phyloP scores from a whole-genome alignment of 1,140 invertebrate genomes.

The Pogonognathellus flavescens region DNA sequence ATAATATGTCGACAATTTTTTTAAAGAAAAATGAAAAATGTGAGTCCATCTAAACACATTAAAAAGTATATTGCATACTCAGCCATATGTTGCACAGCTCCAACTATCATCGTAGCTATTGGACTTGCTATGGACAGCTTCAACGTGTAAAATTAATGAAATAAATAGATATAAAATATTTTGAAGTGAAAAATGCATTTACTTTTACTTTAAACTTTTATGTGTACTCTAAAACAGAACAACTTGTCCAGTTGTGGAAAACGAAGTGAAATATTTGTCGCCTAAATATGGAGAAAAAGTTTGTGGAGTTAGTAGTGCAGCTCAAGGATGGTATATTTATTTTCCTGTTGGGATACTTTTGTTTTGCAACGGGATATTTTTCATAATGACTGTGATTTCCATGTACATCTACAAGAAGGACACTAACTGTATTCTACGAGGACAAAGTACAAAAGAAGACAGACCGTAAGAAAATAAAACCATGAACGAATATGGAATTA shows the following conservation, averaged over 20 bases:
- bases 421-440: background rate
- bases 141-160: background rate
- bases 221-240: background rate
- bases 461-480: constrained; percentile 1
- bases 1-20: background rate
- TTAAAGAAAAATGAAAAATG: background rate
- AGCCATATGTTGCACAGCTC: background rate
- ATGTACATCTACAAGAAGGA: background rate
- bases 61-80: background rate
- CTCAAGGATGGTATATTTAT: constrained; percentile 29
- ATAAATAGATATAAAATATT: too few species aligned
- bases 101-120: background rate
- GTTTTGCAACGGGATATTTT: background rate
- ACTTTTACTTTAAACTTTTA: too few species aligned
- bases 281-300: background rate
- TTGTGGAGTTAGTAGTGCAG: background rate
- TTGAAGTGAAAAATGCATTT: background rate
- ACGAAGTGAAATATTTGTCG: background rate
- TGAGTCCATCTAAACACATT: background rate
- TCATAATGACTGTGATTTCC: background rate
- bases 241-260: background rate
- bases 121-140: background rate
- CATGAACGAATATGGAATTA: background rate
- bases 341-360: constrained; percentile 18
- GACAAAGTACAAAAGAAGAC: background rate